These are phyloP conservation scores for Halocaridina rubra DNA, from an alignment of 2,888 invertebrate species.

Conservation along the genomic window DNA sequence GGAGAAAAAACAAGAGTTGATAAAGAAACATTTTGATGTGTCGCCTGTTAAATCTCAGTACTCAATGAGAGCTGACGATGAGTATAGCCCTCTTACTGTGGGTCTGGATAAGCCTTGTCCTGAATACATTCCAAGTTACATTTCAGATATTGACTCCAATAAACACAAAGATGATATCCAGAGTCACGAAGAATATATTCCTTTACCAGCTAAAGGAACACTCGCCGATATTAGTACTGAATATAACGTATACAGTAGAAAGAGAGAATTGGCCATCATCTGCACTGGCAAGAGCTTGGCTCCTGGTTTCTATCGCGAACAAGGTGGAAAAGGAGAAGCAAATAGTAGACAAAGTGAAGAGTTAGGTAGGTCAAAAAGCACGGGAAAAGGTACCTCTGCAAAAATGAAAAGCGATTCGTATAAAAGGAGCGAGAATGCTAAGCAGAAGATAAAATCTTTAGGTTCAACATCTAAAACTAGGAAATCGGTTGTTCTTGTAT, in stretches of 20 bases:
- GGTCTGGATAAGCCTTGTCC: slow-evolving; percentile 44
- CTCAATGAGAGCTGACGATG: too few relatives aligned
- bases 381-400: not conserved
- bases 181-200: slow-evolving; percentile 40
- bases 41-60: too few relatives aligned
- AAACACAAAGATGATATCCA: not conserved
- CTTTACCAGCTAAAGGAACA: slow-evolving; percentile 6
- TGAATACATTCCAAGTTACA: slow-evolving; percentile 42
- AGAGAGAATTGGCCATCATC: too few relatives aligned
- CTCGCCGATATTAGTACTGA: too few relatives aligned
- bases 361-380: not conserved
- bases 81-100: slow-evolving; percentile 37
- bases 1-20: too few relatives aligned
- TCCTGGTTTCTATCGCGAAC: not conserved
- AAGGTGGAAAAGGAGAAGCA: not conserved
- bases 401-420: not conserved
- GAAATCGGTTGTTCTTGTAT: slow-evolving; percentile 6
- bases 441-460: not conserved
- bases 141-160: not conserved
- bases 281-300: too few relatives aligned
- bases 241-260: too few relatives aligned
- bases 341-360: not conserved
- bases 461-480: not conserved
- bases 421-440: not conserved
- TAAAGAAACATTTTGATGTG: too few relatives aligned